Evolutionary conservation across 2,888 invertebrate species (phyloP), one percentile per base, ranked within the genome.

Genomic region (Ormyrus labotus): DNA sequence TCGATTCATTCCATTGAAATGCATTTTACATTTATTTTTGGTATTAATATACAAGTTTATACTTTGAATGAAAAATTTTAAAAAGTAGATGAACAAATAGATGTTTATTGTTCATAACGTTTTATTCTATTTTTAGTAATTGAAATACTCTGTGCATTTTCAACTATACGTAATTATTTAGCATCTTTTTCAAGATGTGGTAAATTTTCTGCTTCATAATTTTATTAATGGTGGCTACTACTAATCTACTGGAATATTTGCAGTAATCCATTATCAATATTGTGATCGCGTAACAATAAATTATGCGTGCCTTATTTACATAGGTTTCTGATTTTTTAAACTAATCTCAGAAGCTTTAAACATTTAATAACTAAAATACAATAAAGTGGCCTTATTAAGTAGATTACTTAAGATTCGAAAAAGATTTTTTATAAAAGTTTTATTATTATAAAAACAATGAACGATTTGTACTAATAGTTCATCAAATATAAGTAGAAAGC

Each of bases 231-330:
- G 78, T 81, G 75, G 57, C 71, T 76, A 79, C 63, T 61, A 63
- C 34, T 34, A 58, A 70, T 69, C 45, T 34, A 53, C 53, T 69
- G 55, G 34, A 69, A 34, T 53, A 68, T 68, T 51, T 65, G 8
- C 34, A 68, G 71, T 58, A 72, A 75, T 75, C 51, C 65, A 70
- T 80, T 75, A 64, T 76, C 65, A 69, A 79, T 65, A 79, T 80
- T 80, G 80, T 80, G 80, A 82, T 82, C n/a, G 61, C 60, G 64
- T 60, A 71, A 76, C 53, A 72, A 78, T 61, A 82, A 82, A 82
- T 80, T 84, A 81, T 75, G 80, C 75, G 85, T 85, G 85, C 84
- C 85, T 85, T 85, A 85, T 81, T 81, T 69, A 77, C 77, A 70
- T 50, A 79, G 72, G 58, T 72, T 82, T 81, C 80, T 65, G 76